Evolutionary conservation across 2,113 vertebrate genomes (phyloP), one percentile per base, ranked within the genome.

Genomic region (Pyxicephalus adspersus): DNA sequence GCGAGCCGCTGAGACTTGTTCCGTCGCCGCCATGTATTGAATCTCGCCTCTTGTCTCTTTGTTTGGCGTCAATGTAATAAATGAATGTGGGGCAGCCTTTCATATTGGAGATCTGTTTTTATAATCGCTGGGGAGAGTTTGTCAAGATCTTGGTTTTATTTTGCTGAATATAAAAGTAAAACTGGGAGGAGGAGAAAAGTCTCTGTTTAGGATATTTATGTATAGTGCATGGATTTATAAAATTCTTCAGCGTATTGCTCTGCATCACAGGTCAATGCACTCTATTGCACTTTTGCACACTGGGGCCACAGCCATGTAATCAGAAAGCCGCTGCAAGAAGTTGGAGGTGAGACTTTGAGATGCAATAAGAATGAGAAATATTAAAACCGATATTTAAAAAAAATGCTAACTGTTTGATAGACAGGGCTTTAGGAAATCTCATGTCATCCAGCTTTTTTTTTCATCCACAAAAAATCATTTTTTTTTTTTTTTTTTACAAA

Each of bases 111-210:
- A 64, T 63, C 31, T 64, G 54, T 54, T 20, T n/a, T 57, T 16
- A 70, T 9, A 79, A 70, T 58, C n/a, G 25, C 76, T 65, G 17
- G 9, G 45, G 11, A 66, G 64, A 26, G 38, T 58, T 70, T 79
- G 77, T 64, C 63, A 55, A 26, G 26, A 28, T 45, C 28, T 57
- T 20, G 9, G 26, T 26, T 25, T 60, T 70, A 45, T 31, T 28
- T 31, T 3, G 52, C 76, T 26, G 9, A 0, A 45, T 45, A 13
- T 13, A 13, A 45, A 45, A 45, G 38, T 45, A 9, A 11, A 57
- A 17, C 60, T 38, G 60, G 28, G 64, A 38, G 6, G 29, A 52
- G 28, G 52, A 61, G 31, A 70, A 79, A 68, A 34, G 76, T 70
- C 58, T 25, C 50, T 19, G 57, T 58, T 79, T 58, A 55, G 67